Conservation (phyloP, 2,113 vertebrate species). For the Fregata magnificens region DNA sequence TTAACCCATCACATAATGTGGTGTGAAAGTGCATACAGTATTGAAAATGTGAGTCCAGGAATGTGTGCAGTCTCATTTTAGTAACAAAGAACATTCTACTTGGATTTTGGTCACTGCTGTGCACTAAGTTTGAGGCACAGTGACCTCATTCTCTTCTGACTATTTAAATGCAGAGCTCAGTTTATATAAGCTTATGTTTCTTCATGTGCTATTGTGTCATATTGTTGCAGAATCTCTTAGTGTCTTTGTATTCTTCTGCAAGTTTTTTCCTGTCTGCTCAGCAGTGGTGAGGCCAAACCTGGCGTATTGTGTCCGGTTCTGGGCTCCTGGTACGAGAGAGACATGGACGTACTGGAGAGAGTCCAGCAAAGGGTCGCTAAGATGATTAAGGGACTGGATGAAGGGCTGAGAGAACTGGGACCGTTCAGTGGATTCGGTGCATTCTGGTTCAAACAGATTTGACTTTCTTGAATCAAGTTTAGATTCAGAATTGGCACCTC, state of each 20-base stretch:
- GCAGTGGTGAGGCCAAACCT: neutral
- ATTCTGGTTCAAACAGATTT: neutral
- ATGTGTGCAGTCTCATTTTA: neutral
- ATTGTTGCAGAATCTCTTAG: neutral
- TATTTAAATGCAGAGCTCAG: neutral
- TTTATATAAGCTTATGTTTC: neutral
- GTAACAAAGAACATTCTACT: neutral
- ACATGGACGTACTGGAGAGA: neutral
- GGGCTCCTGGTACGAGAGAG: neutral
- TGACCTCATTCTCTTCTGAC: neutral
- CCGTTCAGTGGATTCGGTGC: neutral
- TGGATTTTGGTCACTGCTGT: neutral
- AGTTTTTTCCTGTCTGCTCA: neutral
- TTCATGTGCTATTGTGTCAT: neutral
- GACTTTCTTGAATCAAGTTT: neutral
- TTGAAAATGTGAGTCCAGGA: neutral
- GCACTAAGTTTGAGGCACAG: neutral
- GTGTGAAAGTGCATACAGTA: neutral
- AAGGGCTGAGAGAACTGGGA: neutral
- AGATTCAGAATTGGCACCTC: neutral
- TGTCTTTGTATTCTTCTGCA: neutral
- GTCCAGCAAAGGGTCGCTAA: neutral
- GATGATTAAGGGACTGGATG: neutral
- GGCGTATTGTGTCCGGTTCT: neutral
- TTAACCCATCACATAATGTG: neutral